These are phyloP conservation scores for Picathartes gymnocephalus DNA, from an alignment of 2,113 vertebrate genomes.

Conservation along the genomic window DNA sequence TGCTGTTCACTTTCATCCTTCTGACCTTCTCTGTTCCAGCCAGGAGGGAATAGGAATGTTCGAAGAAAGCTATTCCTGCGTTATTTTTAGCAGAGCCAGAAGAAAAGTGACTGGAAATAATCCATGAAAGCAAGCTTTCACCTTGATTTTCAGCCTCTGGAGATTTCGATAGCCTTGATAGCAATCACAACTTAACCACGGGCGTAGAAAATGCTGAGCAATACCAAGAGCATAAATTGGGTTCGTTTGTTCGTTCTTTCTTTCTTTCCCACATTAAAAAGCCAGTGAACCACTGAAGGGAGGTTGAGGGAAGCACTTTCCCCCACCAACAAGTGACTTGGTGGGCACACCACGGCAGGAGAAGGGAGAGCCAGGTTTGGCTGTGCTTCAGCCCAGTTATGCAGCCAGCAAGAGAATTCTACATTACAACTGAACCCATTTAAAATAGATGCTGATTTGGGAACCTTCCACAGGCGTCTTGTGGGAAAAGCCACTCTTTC, in stretches of 20 bases:
- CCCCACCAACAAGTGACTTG: rapidly evolving
- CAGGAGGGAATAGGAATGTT: conserved; percentile 40
- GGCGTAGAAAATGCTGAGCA: conserved; percentile 20
- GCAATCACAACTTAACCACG: conserved; percentile 31
- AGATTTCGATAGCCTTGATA: conserved; percentile 36
- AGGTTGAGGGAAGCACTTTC: background rate
- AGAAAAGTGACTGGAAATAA: conserved; percentile 57
- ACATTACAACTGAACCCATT: rapidly evolving
- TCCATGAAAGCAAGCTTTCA: conserved; percentile 51
- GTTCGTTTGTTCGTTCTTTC: background rate
- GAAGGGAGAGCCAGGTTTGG: background rate
- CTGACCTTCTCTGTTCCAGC: conserved; percentile 42
- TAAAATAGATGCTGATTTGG: background rate
- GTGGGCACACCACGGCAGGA: background rate
- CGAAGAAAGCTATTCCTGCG: background rate
- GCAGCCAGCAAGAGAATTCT: background rate
- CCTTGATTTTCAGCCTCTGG: conserved; percentile 50
- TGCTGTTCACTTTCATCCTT: background rate
- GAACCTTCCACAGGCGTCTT: background rate
- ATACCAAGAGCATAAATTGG: conserved; percentile 1
- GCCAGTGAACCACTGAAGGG: rapidly evolving
- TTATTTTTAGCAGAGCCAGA: conserved; percentile 55
- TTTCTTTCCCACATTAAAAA: background rate
- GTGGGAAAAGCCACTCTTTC: background rate
- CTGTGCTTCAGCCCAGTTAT: background rate